phyloP scores from a whole-genome alignment of 2,888 invertebrate genomes.

The Pristionchus entomophagus region DNA sequence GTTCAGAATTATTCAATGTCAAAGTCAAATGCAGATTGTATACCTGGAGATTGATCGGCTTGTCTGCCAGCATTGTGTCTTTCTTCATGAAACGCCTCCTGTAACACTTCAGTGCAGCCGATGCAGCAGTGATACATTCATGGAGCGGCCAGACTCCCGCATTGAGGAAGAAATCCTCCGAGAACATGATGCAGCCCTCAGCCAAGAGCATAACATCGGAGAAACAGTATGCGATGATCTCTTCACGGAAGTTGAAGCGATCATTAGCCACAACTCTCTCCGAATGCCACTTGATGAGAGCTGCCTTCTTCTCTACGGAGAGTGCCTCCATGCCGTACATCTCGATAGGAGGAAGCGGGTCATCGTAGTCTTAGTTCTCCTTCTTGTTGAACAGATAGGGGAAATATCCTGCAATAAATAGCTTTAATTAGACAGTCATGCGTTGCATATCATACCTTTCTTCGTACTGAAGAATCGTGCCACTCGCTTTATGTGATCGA shows the following conservation, averaged over 20 bases:
- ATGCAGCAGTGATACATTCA: slow-evolving; percentile 25
- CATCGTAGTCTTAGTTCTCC: slow-evolving; percentile 7
- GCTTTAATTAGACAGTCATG: not conserved
- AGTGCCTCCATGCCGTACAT: not conserved
- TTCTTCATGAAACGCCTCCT: not conserved
- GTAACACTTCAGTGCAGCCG: slow-evolving; percentile 14
- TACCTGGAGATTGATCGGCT: not conserved
- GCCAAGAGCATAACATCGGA: too few species aligned
- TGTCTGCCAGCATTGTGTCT: not conserved
- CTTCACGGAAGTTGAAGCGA: too few species aligned
- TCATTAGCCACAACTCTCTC: too few species aligned
- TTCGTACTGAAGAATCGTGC: slow-evolving; percentile 5
- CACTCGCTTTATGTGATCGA: not conserved
- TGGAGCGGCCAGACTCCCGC: slow-evolving; percentile 18
- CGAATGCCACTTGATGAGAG: too few species aligned
- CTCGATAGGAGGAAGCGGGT: not conserved
- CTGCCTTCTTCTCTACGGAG: too few species aligned
- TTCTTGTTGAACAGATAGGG: not conserved
- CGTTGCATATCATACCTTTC: slow-evolving; percentile 21
- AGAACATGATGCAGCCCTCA: slow-evolving; percentile 24
- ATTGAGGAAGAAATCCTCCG: slow-evolving; percentile 3
- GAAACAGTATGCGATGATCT: too few species aligned
- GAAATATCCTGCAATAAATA: not conserved
- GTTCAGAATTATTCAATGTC: not conserved
- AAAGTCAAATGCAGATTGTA: not conserved